Percentiles rank a stretch among this genome's conserved stretches.
phyloP scores from a whole-genome alignment of 2,113 vertebrate genomes.

The Sialia sialis region DNA sequence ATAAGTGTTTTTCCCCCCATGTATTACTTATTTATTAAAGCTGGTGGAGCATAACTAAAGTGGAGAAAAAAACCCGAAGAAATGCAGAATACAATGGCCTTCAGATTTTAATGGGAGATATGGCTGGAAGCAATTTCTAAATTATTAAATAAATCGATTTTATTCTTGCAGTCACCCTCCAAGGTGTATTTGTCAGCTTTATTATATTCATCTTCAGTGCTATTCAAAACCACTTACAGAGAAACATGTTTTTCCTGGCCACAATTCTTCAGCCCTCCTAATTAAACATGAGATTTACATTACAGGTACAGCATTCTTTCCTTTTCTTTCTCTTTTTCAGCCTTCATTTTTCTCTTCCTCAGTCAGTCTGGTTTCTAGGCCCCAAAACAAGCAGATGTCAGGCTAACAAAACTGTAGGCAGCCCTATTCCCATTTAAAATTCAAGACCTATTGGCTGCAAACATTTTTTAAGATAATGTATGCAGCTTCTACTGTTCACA shows the following conservation, averaged over 20 bases:
- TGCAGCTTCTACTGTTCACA: background rate
- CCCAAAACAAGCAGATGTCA: background rate
- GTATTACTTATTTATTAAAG: slow-evolving; percentile 85
- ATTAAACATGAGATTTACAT: slow-evolving; percentile 66
- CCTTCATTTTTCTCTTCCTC: background rate
- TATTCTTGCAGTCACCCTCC: slow-evolving; percentile 69
- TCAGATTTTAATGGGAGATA: slow-evolving; percentile 80
- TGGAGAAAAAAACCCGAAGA: slow-evolving; percentile 69
- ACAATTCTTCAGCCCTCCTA: slow-evolving; percentile 46
- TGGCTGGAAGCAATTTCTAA: slow-evolving; percentile 81
- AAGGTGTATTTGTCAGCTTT: slow-evolving; percentile 76
- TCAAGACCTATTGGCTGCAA: slow-evolving; percentile 5
- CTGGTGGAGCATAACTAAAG: slow-evolving; percentile 78
- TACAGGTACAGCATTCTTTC: slow-evolving; percentile 1
- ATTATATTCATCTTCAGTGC: slow-evolving; percentile 68
- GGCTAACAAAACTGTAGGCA: background rate
- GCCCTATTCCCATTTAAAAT: slow-evolving; percentile 31
- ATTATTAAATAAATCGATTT: slow-evolving; percentile 84
- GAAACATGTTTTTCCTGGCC: slow-evolving; percentile 54
- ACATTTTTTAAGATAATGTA: slow-evolving; percentile 3
- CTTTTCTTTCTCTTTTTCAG: background rate
- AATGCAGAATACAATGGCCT: slow-evolving; percentile 78
- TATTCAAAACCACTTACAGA: slow-evolving; percentile 66
- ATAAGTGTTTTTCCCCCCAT: slow-evolving; percentile 67
- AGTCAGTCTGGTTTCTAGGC: background rate